Base-by-base conservation (phyloP, 2,113 vertebrate genomes). In the Salvelinus alpinus region DNA sequence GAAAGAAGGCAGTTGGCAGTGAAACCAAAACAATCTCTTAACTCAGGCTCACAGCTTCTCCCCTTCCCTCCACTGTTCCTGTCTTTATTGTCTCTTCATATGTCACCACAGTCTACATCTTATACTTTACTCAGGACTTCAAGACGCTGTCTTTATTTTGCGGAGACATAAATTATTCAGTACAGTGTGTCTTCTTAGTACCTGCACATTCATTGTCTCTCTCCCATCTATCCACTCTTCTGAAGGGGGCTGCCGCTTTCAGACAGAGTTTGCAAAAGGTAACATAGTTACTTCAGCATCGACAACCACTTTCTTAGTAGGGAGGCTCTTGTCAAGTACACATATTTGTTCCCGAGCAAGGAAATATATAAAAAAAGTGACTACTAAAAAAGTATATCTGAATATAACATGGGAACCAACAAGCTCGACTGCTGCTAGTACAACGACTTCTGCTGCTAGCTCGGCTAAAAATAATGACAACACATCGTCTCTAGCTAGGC, bases 21-120 rank as follows among this genome's bases (percentile, higher is more conserved):
- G 85, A 84, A 88, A 89, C 88, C 89, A 91, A 92, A 93, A 91
- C 93, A 91, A 92, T 92, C 91, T 91, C 91, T 92, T 90, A 91
- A 91, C 89, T 91, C 87, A 87, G 20, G 87, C 89, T 90, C 90
- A 90, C 84, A 88, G 80, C 86, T 75, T 86, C 87, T 88, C 86
- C 87, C 76, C 87, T 86, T 89, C 14, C 86, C 86, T 82, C 87
- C 79, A 86, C 90, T 90, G 86, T 90, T 91, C 89, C 92, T 86
- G 90, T 92, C 92, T 93, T 92, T 93, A 93, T 92, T 93, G 91
- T 93, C 83, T 89, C 92, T 93, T 92, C 91, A 93, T 93, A 93
- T 94, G 93, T 94, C 93, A 94, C 91, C 90, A 92, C 88, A 91
- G 90, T 89, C 92, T 93, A 91, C 91, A 91, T 91, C 86, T 92